phyloP scores from a whole-genome alignment of 2,797 vertebrate genomes.

The Aldrovandia affinis region DNA sequence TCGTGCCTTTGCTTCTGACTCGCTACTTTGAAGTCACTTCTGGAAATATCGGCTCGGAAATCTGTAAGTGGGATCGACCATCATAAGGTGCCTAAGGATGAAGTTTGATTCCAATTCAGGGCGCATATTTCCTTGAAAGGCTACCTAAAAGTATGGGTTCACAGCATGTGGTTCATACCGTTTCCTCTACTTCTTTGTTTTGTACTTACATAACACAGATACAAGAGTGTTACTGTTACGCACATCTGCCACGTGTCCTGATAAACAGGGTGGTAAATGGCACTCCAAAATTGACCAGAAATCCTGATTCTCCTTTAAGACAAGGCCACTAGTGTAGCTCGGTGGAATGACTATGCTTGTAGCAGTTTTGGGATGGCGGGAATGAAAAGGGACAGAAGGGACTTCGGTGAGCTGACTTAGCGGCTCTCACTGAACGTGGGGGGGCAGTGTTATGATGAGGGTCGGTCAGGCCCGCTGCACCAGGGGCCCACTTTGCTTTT shows the following conservation, averaged over 20 bases:
- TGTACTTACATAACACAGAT: background rate
- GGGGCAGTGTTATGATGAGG: constrained; percentile 5
- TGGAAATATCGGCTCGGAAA: background rate
- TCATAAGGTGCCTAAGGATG: background rate
- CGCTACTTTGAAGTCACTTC: background rate
- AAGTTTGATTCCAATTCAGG: too few species aligned
- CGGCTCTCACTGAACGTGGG: background rate
- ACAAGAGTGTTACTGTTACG: constrained; percentile 2
- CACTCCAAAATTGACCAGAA: background rate
- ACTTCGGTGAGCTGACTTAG: background rate
- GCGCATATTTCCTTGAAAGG: background rate
- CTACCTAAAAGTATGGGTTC: background rate
- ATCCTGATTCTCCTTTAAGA: background rate
- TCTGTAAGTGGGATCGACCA: background rate
- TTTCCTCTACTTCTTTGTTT: background rate
- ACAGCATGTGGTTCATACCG: background rate
- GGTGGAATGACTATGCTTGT: background rate
- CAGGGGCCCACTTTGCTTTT: background rate
- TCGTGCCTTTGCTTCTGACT: background rate
- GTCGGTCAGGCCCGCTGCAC: background rate
- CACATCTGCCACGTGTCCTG: background rate
- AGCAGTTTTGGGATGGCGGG: background rate
- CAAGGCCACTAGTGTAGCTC: too few species aligned
- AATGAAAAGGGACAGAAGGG: constrained; percentile 11
- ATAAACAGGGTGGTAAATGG: background rate